Evolutionary conservation across 92 coral and sea anemone species (phyloP).

Genomic region (Virgularia gustaviana): DNA sequence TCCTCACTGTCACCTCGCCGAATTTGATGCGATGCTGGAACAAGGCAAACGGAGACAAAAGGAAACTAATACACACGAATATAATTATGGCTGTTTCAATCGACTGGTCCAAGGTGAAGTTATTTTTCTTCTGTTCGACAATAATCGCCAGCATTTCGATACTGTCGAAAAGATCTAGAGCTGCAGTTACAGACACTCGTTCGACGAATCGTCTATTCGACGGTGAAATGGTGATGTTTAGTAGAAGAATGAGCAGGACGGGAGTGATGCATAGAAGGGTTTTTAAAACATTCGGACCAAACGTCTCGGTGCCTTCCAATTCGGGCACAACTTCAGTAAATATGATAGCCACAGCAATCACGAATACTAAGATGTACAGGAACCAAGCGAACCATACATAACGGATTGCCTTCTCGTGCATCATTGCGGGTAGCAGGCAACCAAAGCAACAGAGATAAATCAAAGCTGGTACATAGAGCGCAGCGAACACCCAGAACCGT

Average conservation of each 20-base stretch:
- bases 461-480: neutral
- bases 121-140: neutral
- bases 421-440: neutral
- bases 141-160: constrained; percentile 33
- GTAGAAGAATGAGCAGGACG: constrained; percentile 50
- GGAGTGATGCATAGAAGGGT: constrained; percentile 65
- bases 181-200: constrained; percentile 1
- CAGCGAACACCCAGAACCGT: neutral
- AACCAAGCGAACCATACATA: constrained; percentile 45
- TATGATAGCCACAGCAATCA: constrained; percentile 13
- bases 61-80: constrained; percentile 21
- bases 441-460: neutral
- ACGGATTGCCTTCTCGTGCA: constrained; percentile 17
- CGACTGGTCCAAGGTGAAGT: neutral
- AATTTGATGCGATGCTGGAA: constrained; percentile 34
- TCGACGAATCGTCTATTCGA: constrained; percentile 31
- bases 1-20: constrained; percentile 4
- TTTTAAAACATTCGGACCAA: constrained; percentile 65
- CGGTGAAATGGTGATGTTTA: constrained; percentile 44
- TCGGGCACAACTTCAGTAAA: constrained; percentile 33
- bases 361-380: constrained; percentile 16
- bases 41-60: constrained; percentile 40
- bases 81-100: constrained; percentile 11
- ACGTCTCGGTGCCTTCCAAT: constrained; percentile 31
- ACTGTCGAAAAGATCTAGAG: constrained; percentile 26